Evolutionary conservation across 2,888 invertebrate genomes (phyloP), one percentile per base, ranked within the genome.

Genomic region (Athetis lepigone): DNA sequence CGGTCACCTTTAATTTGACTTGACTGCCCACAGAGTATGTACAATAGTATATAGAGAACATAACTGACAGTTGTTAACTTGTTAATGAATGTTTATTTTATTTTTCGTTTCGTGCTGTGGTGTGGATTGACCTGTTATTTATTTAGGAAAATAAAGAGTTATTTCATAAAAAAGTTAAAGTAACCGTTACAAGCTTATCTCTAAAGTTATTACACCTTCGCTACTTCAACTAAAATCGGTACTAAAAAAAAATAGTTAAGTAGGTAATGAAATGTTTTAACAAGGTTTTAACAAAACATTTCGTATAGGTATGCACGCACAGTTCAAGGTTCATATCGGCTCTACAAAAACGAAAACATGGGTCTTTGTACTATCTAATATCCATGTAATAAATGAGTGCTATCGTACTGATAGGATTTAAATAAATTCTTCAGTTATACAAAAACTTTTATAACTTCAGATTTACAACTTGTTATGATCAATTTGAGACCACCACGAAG

Each of bases 251-350:
- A 54, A 54, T 11, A 1, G 0, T 9, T n/a, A 21, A 1, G 36
- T 11, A 11, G 18, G 29, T 19, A 11, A 19, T 7, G 3, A 19
- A 43, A 16, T 29, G 5, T 65, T 46, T 54, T 1, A 57, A 9
- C 21, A 11, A 2, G n/a, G n/a, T n/a, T n/a, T n/a, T n/a, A 33
- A 47, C 16, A 4, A 29, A 45, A 29, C 21, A 43, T 46, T 42
- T n/a, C n/a, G n/a, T n/a, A n/a, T n/a, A n/a, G n/a, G n/a, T n/a
- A 25, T 47, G 46, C 16, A 8, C 42, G 27, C 27, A 67, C 70
- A 70, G 70, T 61, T 70, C 70, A 70, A 67, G 51, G 66, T 61
- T 42, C 66, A 70, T 46, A 51, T 45, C n/a, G 33, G 39, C 21
- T 25, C 18, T 63, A 42, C 18, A n/a, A 18, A 52, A 50, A 23